phyloP scores from a whole-genome alignment of 2,888 invertebrate species.

The Plemyria rubiginata region DNA sequence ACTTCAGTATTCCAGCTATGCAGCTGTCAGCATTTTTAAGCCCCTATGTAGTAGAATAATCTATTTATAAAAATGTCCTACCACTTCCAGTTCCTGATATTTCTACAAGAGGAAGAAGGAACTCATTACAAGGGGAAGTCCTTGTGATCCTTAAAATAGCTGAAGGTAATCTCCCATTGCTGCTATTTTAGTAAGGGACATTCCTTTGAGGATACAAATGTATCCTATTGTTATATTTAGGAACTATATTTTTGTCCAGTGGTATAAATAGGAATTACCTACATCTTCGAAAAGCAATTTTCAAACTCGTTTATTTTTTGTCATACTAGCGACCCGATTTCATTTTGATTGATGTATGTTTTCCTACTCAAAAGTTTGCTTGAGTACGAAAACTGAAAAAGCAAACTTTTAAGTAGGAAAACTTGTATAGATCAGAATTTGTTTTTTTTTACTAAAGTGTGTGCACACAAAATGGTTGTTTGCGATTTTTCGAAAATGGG shows the following conservation, averaged over 20 bases:
- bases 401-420: too few species aligned
- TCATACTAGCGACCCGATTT: too few species aligned
- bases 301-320: neutral
- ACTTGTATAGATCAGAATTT: too few species aligned
- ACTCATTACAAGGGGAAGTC: conserved; percentile 25
- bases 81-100: conserved; percentile 29
- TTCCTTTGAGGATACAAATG: conserved; percentile 12
- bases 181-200: conserved; percentile 8
- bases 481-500: too few species aligned
- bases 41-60: conserved; percentile 25
- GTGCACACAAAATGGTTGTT: too few species aligned
- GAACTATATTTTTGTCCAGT: neutral
- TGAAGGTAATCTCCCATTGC: conserved; percentile 15
- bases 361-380: too few species aligned
- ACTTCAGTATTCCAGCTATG: neutral
- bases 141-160: conserved; percentile 26
- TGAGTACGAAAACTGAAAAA: too few species aligned
- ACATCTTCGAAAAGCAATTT: neutral
- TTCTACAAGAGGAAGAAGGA: conserved; percentile 24
- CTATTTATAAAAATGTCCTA: conserved; percentile 29
- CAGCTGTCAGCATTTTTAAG: conserved; percentile 13
- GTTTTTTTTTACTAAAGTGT: too few species aligned
- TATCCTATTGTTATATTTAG: conserved; percentile 4
- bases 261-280: neutral
- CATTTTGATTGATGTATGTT: too few species aligned